Evolutionary conservation across 2,797 vertebrate genomes (phyloP), one percentile per base, ranked within the genome.

Genomic region (Diplodus sargus): DNA sequence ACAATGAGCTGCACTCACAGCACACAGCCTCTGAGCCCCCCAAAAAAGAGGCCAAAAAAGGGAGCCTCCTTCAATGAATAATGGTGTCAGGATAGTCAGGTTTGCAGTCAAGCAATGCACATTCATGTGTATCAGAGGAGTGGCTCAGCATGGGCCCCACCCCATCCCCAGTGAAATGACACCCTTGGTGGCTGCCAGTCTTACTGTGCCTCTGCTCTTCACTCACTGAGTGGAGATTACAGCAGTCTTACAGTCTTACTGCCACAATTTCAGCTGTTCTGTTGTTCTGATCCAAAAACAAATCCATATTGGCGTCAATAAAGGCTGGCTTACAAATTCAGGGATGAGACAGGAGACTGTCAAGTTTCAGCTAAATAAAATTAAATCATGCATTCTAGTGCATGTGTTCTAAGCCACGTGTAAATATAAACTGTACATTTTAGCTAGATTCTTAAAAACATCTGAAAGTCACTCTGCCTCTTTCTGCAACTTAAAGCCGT

Each of bases 221-320:
- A 25, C 15, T 42, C 45, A 42, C 28, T 60, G 39, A 60, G 57
- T 39, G 57, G 56, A 63, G 45, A 56, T 66, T 64, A 22, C 16
- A 48, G 49, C 56, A 34, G 47, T 34, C 69, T 71, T 69, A 57
- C 66, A 56, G 66, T 61, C 58, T 42, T 60, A 22, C 59, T 61
- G 39, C 4, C 59, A 45, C 45, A 7, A 56, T 43, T 25, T 57
- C 52, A 69, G 42, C 66, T 57, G 42, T n/a, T 57, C 52, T 56
- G 20, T 42, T 42, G 39, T 60, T 43, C 12, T 22, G 22, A 45
- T 69, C 66, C 66, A 69, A 69, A 54, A 57, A 57, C 23, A 54
- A 23, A 69, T 69, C 66, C 23, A 20, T 28, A 69, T 16, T 69
- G 66, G 66, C 66, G 57, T n/a, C 52, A 57, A 13, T 45, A 20